These are phyloP conservation scores for Eugnorisma glareosa DNA, from an alignment of 2,888 invertebrate species.

Conservation along the genomic window DNA sequence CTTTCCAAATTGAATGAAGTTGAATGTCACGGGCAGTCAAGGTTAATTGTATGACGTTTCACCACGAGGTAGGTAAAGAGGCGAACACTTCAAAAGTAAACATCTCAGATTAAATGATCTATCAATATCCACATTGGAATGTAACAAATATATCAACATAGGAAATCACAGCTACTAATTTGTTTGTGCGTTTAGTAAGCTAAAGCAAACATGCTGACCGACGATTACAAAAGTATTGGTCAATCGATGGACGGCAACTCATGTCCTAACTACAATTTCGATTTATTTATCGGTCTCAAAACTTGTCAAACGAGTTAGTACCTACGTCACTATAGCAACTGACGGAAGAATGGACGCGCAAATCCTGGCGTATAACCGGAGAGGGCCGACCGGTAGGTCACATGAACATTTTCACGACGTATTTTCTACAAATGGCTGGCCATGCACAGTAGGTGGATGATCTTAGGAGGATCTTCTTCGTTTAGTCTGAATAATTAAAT, in stretches of 20 bases:
- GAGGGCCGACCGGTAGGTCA: conserved; percentile 25
- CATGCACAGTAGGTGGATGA: background rate
- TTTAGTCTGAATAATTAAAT: conserved; percentile 39
- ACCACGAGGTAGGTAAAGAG: background rate
- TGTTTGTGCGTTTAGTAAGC: background rate
- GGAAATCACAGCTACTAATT: background rate
- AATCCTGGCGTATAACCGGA: conserved; percentile 1
- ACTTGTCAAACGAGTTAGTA: conserved; percentile 52
- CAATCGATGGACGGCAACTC: conserved; percentile 27
- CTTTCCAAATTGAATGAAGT: conserved; percentile 36
- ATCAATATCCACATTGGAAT: background rate
- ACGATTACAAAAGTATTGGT: conserved; percentile 8
- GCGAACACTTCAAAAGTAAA: background rate
- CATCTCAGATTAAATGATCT: background rate
- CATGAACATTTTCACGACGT: conserved; percentile 19
- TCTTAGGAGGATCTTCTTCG: conserved; percentile 17
- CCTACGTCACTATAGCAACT: conserved; percentile 16
- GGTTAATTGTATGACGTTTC: conserved; percentile 6
- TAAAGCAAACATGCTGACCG: conserved; percentile 18
- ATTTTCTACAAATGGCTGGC: conserved; percentile 15
- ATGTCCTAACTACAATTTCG: conserved; percentile 33
- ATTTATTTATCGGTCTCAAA: conserved; percentile 40
- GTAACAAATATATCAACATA: background rate
- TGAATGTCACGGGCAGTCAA: conserved; percentile 45
- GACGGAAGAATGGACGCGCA: conserved; percentile 14